Evolutionary conservation across 1,140 invertebrate species (phyloP).

Genomic region (Halesus radiatus): DNA sequence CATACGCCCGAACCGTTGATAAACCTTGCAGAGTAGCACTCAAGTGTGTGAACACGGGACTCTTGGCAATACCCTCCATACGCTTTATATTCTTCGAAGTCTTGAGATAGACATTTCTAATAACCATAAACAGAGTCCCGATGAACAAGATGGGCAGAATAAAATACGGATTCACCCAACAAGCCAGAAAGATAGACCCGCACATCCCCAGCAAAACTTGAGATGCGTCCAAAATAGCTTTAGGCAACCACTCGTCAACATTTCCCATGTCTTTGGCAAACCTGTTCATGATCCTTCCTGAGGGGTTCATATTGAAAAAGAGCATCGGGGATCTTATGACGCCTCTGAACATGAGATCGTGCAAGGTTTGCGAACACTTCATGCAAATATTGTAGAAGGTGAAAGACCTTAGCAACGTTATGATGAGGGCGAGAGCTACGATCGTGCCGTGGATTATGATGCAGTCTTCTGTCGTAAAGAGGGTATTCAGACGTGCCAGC

Average conservation of each 20-base stretch:
- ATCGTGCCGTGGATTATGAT: constrained; percentile 71
- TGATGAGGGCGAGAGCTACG: constrained; percentile 66
- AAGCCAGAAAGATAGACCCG: constrained; percentile 72
- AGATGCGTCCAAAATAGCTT: constrained; percentile 78
- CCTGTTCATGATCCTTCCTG: constrained; percentile 79
- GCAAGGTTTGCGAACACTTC: constrained; percentile 75
- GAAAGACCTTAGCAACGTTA: constrained; percentile 69
- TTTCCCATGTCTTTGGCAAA: constrained; percentile 86
- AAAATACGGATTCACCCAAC: constrained; percentile 78
- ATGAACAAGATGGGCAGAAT: constrained; percentile 76
- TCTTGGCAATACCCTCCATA: constrained; percentile 80
- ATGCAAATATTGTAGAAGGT: constrained; percentile 78
- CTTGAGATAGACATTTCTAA: constrained; percentile 79
- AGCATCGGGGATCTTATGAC: constrained; percentile 73
- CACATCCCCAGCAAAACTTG: constrained; percentile 71
- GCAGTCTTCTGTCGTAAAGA: constrained; percentile 58
- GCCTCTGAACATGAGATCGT: constrained; percentile 77
- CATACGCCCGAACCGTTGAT: constrained; percentile 82
- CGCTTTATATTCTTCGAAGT: constrained; percentile 85
- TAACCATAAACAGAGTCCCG: constrained; percentile 73
- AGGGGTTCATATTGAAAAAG: constrained; percentile 83
- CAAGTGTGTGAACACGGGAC: constrained; percentile 85
- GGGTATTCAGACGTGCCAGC: neutral
- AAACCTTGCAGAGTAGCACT: constrained; percentile 81
- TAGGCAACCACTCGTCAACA: constrained; percentile 86